Base-by-base conservation (phyloP, 2,888 invertebrate species). In the Agrochola litura region DNA sequence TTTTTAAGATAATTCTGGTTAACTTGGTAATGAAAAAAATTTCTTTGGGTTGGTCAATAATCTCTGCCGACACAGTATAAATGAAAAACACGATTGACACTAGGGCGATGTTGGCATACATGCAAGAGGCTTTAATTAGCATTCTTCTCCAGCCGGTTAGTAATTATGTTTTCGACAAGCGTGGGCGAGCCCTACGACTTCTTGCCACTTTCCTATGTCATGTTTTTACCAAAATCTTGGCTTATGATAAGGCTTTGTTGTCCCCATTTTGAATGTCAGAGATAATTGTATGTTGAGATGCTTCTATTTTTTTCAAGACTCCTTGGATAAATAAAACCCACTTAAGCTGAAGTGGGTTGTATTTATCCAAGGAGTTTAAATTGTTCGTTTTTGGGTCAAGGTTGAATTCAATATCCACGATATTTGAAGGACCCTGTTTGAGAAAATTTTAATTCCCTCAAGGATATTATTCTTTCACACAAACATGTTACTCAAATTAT, bases 81-180 rank as follows among this genome's bases (percentile, higher is more conserved):
- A 81, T 78, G 76, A 87, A 89, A 91, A 91, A 89, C 89, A 86
- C 85, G 89, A 89, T 88, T 90, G 89, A 90, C 91, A 90, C 88
- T 84, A 86, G 86, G 88, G 86, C 88, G 79, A 84, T 83, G 88
- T 85, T 82, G 84, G 89, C 82, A 86, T 86, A 89, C 82, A 82
- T 85, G 83, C 81, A 84, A 78, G 82, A 84, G 84, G 80, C 56
- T 86, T 90, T 89, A 89, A 90, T 91, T 90, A 88, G 89, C 89
- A 90, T 91, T 92, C 86, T 87, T 89, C 82, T 69, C 79, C 76
- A 77, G 83, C 86, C 83, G 84, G 78, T 86, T 77, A 73, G 86
- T 86, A 90, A 92, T 91, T 89, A 91, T 87, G 72, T 76, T 83
- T 81, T 79, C 72, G 69, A 64, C 77, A 81, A 75, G 76, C 67